Conservation (phyloP, 2,113 vertebrate species). For the Pedionomus torquatus region DNA sequence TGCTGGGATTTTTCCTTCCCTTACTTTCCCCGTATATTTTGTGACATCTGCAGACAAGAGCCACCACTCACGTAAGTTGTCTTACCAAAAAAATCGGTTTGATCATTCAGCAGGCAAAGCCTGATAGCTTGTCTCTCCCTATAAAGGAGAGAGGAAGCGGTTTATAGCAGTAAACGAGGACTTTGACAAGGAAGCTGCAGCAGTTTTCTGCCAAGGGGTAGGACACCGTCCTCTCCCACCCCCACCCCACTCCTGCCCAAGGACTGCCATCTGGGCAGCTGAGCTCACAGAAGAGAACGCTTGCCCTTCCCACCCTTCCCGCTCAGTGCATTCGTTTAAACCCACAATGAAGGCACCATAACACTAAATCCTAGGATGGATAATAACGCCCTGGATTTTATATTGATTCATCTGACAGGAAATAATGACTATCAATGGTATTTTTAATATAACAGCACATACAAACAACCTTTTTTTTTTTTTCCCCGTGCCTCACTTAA, state of each 20-base stretch:
- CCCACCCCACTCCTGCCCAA: not conserved
- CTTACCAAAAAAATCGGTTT: not conserved
- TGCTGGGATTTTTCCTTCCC: not conserved
- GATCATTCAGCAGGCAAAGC: not conserved
- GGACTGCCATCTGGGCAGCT: not conserved
- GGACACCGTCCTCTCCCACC: not conserved
- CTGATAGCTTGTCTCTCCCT: constrained; percentile 31
- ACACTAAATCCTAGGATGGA: fast-evolving
- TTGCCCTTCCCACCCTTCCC: not conserved
- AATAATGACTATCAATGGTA: not conserved
- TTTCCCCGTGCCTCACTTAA: not conserved
- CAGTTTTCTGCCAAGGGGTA: constrained; percentile 15
- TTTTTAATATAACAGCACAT: not conserved
- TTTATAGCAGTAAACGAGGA: not conserved
- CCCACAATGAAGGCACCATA: fast-evolving
- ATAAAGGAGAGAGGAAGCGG: not conserved
- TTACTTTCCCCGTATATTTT: not conserved
- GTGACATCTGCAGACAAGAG: constrained; percentile 3
- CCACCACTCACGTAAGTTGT: not conserved
- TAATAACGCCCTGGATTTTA: not conserved
- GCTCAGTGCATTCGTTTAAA: not conserved
- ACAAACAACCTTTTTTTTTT: not conserved
- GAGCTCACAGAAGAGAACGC: not conserved
- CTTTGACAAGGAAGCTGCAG: constrained; percentile 17
- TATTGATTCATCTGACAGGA: not conserved